These are phyloP conservation scores for Caenorhabditis inopinata DNA, from an alignment of 1,140 invertebrate species.

Conservation along the genomic window DNA sequence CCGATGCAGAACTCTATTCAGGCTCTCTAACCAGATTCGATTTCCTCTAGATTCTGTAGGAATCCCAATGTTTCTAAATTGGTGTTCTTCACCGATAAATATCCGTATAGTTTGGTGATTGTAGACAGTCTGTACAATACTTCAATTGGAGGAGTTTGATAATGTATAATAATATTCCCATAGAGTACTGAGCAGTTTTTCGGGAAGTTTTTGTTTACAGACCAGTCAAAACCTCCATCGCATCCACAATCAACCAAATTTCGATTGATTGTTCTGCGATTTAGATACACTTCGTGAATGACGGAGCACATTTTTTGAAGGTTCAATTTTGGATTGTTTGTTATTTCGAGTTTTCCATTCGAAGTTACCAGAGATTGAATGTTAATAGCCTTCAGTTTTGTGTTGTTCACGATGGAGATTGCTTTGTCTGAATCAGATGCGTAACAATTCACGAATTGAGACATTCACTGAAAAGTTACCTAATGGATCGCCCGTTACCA, in stretches of 20 bases:
- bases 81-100: background rate
- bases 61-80: background rate
- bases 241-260: constrained; percentile 14
- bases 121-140: background rate
- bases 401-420: background rate
- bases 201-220: background rate
- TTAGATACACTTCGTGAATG: background rate
- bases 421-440: background rate
- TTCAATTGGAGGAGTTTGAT: background rate
- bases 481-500: background rate
- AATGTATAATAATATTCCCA: background rate
- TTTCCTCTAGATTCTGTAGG: background rate
- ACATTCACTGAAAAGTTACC: background rate
- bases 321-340: background rate
- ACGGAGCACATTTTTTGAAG: background rate
- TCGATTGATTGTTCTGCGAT: background rate
- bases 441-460: background rate
- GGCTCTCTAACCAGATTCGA: constrained; percentile 13
- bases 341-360: background rate
- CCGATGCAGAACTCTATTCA: too few species aligned
- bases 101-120: background rate
- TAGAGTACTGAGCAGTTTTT: background rate
- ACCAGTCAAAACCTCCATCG: background rate
- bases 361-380: background rate
- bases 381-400: background rate